These are phyloP conservation scores for Boleophthalmus pectinirostris DNA, from an alignment of 2,113 vertebrate species.

Conservation along the genomic window DNA sequence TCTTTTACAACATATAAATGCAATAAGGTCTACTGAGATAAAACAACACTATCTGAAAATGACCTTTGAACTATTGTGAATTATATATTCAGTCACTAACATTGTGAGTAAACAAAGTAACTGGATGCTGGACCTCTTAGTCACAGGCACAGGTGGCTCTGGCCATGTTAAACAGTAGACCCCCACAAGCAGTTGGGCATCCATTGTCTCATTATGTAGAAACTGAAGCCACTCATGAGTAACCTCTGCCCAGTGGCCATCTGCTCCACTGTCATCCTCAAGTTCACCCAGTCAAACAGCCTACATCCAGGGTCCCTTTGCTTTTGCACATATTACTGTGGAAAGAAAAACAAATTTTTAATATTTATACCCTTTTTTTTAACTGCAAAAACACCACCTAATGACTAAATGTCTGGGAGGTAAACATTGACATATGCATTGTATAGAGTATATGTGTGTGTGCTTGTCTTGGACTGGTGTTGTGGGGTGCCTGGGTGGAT, in stretches of 20 bases:
- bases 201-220: conserved; percentile 51
- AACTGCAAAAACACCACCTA: not conserved
- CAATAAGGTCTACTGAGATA: not conserved
- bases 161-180: conserved; percentile 12
- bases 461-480: conserved; percentile 33
- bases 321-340: not conserved
- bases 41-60: not conserved
- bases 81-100: not conserved
- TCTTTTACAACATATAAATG: not conserved
- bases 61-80: not conserved
- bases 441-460: conserved; percentile 56
- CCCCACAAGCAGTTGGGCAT: conserved; percentile 17
- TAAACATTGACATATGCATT: conserved; percentile 25
- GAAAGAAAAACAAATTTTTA: conserved; percentile 26
- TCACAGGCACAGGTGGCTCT: not conserved
- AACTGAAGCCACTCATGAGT: conserved; percentile 44
- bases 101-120: not conserved
- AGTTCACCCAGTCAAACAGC: conserved; percentile 42
- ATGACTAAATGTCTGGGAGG: conserved; percentile 9
- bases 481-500: conserved; percentile 48
- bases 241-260: conserved; percentile 50
- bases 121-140: not conserved
- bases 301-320: conserved; percentile 9
- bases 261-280: conserved; percentile 55
- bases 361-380: conserved; percentile 18